Evolutionary conservation across 2,797 vertebrate genomes (phyloP).

Genomic region (Hippopotamyrus pictus): DNA sequence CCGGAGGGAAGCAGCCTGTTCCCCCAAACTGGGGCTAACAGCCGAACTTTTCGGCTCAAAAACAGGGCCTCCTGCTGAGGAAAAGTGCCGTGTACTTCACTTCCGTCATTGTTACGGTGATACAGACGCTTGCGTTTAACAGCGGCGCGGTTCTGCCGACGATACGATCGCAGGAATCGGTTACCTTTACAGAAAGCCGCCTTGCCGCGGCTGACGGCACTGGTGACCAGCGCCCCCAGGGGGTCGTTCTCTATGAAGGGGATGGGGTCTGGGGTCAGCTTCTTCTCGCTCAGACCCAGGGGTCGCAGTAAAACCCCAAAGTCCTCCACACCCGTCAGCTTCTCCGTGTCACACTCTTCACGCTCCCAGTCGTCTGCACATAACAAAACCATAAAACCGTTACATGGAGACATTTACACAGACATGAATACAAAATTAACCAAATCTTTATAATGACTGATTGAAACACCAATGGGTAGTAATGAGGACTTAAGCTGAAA

Average conservation of each 20-base stretch:
- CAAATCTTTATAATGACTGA: neutral
- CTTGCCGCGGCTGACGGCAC: conserved; percentile 35
- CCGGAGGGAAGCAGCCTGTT: conserved; percentile 65
- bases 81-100: neutral
- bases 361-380: conserved; percentile 66
- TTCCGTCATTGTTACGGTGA: neutral
- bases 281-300: conserved; percentile 68
- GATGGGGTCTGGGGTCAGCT: conserved; percentile 65
- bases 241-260: conserved; percentile 66
- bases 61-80: conserved; percentile 43
- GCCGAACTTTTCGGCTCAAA: conserved; percentile 55
- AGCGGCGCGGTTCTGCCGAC: too few species aligned
- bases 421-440: neutral
- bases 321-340: conserved; percentile 68
- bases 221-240: conserved; percentile 59
- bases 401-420: neutral
- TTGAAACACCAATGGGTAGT: neutral
- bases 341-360: conserved; percentile 54
- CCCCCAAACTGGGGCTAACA: conserved; percentile 57
- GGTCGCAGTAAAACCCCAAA: conserved; percentile 64
- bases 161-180: neutral
- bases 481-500: neutral
- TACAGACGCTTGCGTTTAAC: neutral
- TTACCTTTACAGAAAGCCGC: conserved; percentile 53
- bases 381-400: conserved; percentile 23